These are phyloP conservation scores for Apamea anceps DNA, from an alignment of 2,888 invertebrate genomes.

Conservation along the genomic window DNA sequence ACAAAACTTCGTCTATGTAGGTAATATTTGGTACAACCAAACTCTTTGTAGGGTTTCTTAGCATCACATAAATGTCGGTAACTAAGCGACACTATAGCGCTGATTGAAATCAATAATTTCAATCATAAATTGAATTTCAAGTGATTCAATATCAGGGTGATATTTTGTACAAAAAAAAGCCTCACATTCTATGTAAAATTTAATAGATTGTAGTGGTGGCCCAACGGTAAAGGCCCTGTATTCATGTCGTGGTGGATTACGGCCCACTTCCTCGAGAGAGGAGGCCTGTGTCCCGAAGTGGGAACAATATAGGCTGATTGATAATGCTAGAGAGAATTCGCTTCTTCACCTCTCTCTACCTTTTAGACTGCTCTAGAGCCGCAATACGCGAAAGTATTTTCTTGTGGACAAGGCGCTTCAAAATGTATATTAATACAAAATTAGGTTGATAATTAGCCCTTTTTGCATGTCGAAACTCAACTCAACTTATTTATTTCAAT, in stretches of 20 bases:
- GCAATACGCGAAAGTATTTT: neutral
- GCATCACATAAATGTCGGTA: neutral
- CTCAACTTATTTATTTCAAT: too few relatives aligned
- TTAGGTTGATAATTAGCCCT: too few relatives aligned
- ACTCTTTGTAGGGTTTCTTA: conserved; percentile 30
- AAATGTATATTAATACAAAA: neutral
- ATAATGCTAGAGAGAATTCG: neutral
- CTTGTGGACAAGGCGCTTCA: neutral
- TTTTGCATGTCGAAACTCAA: neutral
- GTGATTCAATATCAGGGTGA: neutral
- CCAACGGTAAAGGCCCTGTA: neutral
- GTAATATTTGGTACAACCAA: neutral
- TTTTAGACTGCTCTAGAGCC: neutral
- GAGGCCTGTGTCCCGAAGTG: neutral
- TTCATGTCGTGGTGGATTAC: neutral
- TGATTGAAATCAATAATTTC: conserved; percentile 15
- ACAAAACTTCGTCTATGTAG: neutral
- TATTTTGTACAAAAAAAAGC: neutral
- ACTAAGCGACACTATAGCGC: neutral
- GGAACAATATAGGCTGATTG: neutral
- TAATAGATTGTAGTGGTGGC: neutral
- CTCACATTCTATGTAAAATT: neutral
- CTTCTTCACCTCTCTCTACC: neutral
- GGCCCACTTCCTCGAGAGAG: neutral
- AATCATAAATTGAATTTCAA: conserved; percentile 10